Evolutionary conservation across 2,797 vertebrate species (phyloP).

Genomic region (Pempheris klunzingeri): DNA sequence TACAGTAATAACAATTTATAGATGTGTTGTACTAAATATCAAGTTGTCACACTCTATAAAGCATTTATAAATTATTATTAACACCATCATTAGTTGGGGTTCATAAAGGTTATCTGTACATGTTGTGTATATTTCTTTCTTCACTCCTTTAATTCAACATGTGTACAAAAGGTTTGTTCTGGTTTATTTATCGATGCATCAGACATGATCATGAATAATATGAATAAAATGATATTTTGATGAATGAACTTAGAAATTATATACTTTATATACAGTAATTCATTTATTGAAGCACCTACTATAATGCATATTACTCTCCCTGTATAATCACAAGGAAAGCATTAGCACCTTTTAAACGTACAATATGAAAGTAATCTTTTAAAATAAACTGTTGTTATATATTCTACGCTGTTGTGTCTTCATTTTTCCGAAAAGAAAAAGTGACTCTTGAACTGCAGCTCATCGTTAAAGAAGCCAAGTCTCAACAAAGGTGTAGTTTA

Average conservation of each 20-base stretch:
- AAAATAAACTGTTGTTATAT: slow-evolving; percentile 86
- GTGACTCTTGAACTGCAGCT: not conserved
- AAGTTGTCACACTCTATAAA: slow-evolving; percentile 1
- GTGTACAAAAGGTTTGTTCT: slow-evolving; percentile 62
- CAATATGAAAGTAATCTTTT: slow-evolving; percentile 84
- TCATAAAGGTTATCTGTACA: slow-evolving; percentile 49
- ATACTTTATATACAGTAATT: slow-evolving; percentile 79
- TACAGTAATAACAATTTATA: slow-evolving; percentile 1
- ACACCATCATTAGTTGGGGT: slow-evolving; percentile 58
- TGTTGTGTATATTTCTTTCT: slow-evolving; percentile 51
- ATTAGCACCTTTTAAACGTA: slow-evolving; percentile 83
- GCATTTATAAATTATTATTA: slow-evolving; percentile 15
- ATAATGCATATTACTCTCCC: slow-evolving; percentile 79
- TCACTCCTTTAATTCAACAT: slow-evolving; percentile 50
- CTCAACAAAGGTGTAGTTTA: slow-evolving; percentile 84
- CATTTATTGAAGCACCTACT: slow-evolving; percentile 71
- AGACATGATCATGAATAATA: too few species aligned
- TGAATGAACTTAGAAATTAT: slow-evolving; percentile 74
- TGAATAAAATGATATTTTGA: slow-evolving; percentile 82
- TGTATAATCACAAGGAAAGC: slow-evolving; percentile 80
- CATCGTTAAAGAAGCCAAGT: slow-evolving; percentile 39
- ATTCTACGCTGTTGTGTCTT: slow-evolving; percentile 65
- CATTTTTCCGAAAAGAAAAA: slow-evolving; percentile 22
- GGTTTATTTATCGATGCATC: slow-evolving; percentile 69
- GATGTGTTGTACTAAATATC: slow-evolving; percentile 3